Base-by-base conservation (phyloP, 2,888 invertebrate genomes). In the Exephanes ischioxanthus region DNA sequence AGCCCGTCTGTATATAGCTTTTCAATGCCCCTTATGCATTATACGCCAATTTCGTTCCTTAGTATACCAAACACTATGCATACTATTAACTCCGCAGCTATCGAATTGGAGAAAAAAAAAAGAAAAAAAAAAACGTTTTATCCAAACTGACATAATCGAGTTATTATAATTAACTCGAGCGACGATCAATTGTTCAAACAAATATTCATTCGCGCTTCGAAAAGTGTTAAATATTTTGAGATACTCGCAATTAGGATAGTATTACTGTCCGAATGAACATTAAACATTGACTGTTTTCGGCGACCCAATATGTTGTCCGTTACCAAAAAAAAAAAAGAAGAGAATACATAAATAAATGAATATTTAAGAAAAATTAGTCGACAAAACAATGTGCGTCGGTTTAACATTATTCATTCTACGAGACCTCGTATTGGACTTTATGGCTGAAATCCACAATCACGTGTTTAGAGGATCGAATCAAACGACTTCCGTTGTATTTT, bases 1-100 rank as follows among this genome's bases (percentile, higher is more conserved):
- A n/a, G 30, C n/a, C 72, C 66, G 30, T 70, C 89, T 93, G 92
- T 93, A 93, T 88, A 93, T 93, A 93, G 92, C 91, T 61, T 93
- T 92, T 61, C 71, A 66, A 75, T 70, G 83, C 71, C 77, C 77
- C 73, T 37, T 30, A 63, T 61, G 63, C 77, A 85, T 83, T 63
- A 78, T 66, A 67, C 73, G 75, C 63, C 45, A 71, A 80, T 80
- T 84, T 77, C 67, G 67, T 83, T 83, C 71, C 55, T 82, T 26
- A 75, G 75, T 58, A 77, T 81, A 78, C 45, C 67, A 16, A 68
- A 72, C 68, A 78, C 67, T 78, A 78, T 30, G 70, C 66, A 83
- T 83, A 72, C 71, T 66, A 63, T 53, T 75, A 67, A 79, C 53
- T 73, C 73, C n/a, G 61, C 79, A 83, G 79, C 51, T 33, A 41